Evolutionary conservation across 2,797 vertebrate genomes (phyloP).

Genomic region (Glyptemys insculpta): DNA sequence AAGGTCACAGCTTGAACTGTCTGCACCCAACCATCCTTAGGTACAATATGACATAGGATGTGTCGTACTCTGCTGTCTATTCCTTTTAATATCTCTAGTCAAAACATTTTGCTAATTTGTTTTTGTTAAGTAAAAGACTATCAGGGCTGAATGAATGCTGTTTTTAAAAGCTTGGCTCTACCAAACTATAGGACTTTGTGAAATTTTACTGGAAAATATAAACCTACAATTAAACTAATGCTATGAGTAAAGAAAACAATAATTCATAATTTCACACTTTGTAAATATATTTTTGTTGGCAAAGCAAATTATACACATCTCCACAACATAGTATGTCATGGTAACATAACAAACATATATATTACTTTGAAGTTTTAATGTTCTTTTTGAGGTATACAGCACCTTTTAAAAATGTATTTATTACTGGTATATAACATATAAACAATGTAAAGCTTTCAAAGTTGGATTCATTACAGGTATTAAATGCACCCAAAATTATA

Average conservation of each 20-base stretch:
- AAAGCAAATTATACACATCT: conserved; percentile 16
- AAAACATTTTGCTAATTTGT: conserved; percentile 2
- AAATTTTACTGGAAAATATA: conserved; percentile 57
- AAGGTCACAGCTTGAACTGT: neutral
- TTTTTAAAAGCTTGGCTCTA: conserved; percentile 47
- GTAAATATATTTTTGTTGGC: conserved; percentile 52
- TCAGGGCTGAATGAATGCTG: neutral
- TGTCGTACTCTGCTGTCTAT: neutral
- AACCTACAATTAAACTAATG: conserved; percentile 55
- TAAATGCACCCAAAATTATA: conserved; percentile 71
- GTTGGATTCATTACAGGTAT: conserved; percentile 68
- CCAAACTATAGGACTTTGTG: conserved; percentile 7
- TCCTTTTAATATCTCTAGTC: conserved; percentile 25
- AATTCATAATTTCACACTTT: conserved; percentile 57
- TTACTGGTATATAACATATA: conserved; percentile 61
- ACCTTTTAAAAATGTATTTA: conserved; percentile 74
- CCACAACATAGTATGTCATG: neutral
- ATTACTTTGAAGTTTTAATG: conserved; percentile 72
- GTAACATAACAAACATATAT: conserved; percentile 57
- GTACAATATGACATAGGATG: neutral
- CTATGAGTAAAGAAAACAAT: conserved; percentile 63
- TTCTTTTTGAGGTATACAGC: conserved; percentile 57
- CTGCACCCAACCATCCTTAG: neutral
- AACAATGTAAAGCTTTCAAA: conserved; percentile 77
- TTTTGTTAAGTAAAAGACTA: neutral